phyloP scores from a whole-genome alignment of 2,888 invertebrate genomes.

The Pilophorus perplexus region DNA sequence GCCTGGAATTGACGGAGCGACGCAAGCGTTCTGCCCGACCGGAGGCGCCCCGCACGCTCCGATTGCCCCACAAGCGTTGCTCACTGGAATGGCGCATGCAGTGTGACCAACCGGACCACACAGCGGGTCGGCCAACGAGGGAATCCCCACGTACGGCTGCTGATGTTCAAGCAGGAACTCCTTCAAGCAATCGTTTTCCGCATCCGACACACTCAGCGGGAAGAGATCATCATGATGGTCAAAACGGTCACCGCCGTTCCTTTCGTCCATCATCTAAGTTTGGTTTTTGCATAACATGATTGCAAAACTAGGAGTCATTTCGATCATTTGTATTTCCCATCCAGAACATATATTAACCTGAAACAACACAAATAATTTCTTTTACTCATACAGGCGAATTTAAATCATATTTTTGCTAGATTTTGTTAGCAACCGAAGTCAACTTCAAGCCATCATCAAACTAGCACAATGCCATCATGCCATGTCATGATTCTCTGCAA shows the following conservation, averaged over 20 bases:
- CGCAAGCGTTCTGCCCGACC: neutral
- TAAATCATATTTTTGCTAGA: no score
- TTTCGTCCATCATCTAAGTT: conserved; percentile 49
- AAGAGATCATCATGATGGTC: conserved; percentile 50
- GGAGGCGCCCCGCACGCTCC: neutral
- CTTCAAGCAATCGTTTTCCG: conserved; percentile 50
- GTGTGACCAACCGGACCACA: neutral
- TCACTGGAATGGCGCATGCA: neutral
- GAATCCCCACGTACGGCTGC: conserved; percentile 27
- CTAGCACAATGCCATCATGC: no score
- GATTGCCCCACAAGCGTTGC: no score
- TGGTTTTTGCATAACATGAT: conserved; percentile 43
- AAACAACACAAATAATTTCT: conserved; percentile 24
- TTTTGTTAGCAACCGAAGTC: no score
- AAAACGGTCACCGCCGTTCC: conserved; percentile 50
- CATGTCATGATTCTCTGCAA: no score
- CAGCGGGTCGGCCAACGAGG: conserved; percentile 20
- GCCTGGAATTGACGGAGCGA: neutral
- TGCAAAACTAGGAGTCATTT: conserved; percentile 28
- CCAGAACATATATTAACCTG: conserved; percentile 38
- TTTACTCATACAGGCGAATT: no score
- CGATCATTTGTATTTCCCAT: conserved; percentile 11
- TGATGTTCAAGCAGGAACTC: conserved; percentile 49
- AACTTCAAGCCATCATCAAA: no score
- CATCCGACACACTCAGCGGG: conserved; percentile 49